Base-by-base conservation (phyloP, 2,113 vertebrate species). In the Calcarius ornatus region DNA sequence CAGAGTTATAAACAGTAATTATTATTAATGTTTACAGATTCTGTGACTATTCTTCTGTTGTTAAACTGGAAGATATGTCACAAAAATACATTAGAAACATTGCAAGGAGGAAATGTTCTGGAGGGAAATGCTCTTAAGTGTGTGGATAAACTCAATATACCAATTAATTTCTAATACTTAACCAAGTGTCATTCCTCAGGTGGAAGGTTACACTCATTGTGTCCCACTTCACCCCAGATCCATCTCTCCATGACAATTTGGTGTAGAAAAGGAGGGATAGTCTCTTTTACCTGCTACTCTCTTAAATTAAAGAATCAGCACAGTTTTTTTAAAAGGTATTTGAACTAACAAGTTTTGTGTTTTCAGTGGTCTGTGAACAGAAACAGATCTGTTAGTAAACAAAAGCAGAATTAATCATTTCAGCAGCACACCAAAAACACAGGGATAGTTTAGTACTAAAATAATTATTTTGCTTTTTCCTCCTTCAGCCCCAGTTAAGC, bases 81-180 rank as follows among this genome's bases (percentile, higher is more conserved):
- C 45, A 50, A 88, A 93, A 94, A 82, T 18, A 31, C 51, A 33
- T 59, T 66, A 47, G 86, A 59, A 77, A 30, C 28, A 30, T 51
- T 66, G 38, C 43, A 93, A 60, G 59, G 77, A 92, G 42, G 68
- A 86, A 83, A 48, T 10, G 30, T 75, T 95, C 87, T 77, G 57
- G 31, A 92, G 80, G 69, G 43, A 88, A 81, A 86, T 47, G 72
- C 47, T 76, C 47, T 90, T 82, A 85, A 86, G 30, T 90, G n/a
- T 28, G 78, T 80, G 66, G 60, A 68, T 64, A 50, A 81, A 50
- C 65, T 90, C 88, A 88, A 45, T 45, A 42, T 28, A 68, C n/a
- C 64, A 92, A 95, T 94, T 95, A 94, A 97, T 92, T 90, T 93
- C 82, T 59, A 90, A 23, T 80, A 88, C 38, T 90, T 84, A 88